Conservation (phyloP, 2,797 vertebrate species). For the Sciaenops ocellatus region DNA sequence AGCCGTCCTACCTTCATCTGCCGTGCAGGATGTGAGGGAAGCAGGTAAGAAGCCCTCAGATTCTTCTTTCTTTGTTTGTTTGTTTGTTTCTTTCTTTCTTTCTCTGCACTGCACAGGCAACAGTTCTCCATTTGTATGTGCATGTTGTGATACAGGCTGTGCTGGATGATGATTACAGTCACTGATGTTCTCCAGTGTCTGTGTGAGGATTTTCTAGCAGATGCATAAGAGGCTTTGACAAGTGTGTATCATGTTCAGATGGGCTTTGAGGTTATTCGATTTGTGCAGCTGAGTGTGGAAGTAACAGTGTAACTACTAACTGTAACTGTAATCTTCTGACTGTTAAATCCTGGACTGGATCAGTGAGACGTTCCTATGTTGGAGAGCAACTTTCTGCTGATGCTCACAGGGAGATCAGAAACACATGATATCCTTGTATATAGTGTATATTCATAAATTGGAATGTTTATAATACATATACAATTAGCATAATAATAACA, state of each 20-base stretch:
- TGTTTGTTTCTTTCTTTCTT: not conserved
- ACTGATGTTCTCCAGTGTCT: slow-evolving; percentile 12
- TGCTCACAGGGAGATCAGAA: slow-evolving; percentile 3
- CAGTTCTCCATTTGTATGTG: slow-evolving; percentile 16
- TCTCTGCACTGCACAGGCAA: slow-evolving; percentile 35
- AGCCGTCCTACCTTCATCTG: slow-evolving; percentile 46
- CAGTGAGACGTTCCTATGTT: not conserved
- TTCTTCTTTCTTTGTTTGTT: slow-evolving; percentile 2
- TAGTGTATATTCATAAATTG: not conserved
- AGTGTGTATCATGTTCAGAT: slow-evolving; percentile 3
- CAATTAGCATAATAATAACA: not conserved
- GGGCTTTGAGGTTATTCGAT: not conserved
- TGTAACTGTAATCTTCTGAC: not conserved
- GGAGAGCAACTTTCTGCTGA: slow-evolving; percentile 14
- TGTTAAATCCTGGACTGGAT: not conserved
- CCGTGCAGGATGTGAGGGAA: slow-evolving; percentile 63
- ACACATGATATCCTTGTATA: not conserved
- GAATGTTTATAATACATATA: too few species aligned
- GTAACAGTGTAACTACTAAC: not conserved
- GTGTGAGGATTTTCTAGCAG: slow-evolving; percentile 11
- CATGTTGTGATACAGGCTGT: slow-evolving; percentile 4
- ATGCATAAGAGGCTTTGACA: slow-evolving; percentile 9
- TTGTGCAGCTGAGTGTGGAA: not conserved
- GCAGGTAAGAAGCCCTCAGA: slow-evolving; percentile 59
- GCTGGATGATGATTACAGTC: slow-evolving; percentile 10